Evolutionary conservation across 2,888 invertebrate genomes (phyloP).

Genomic region (Brachyptera risi): DNA sequence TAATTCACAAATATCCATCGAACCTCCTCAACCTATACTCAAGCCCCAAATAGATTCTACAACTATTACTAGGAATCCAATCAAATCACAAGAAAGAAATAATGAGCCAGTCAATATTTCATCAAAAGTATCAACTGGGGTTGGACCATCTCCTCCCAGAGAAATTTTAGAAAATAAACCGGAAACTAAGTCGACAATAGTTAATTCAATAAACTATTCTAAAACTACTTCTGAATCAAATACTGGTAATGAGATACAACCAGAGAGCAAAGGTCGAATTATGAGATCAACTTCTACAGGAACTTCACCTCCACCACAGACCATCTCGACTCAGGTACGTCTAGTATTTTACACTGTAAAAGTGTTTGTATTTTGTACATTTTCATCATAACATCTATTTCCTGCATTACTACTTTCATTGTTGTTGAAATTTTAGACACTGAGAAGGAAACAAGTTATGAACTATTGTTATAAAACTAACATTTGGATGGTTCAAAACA

Average conservation of each 20-base stretch:
- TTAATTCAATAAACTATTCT: not conserved
- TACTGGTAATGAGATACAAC: not conserved
- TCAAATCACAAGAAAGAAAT: too few species aligned
- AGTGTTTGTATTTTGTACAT: not conserved
- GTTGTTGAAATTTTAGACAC: too few species aligned
- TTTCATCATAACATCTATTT: too few species aligned
- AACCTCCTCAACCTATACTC: not conserved
- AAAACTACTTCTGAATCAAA: not conserved
- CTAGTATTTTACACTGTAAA: not conserved
- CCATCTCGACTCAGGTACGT: conserved; percentile 76
- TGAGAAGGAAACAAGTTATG: too few species aligned
- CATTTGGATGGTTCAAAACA: too few species aligned
- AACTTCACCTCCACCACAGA: conserved; percentile 83
- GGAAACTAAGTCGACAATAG: not conserved
- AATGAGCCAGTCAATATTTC: not conserved
- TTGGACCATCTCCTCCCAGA: conserved; percentile 59
- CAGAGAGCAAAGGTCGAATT: not conserved
- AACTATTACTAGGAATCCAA: not conserved
- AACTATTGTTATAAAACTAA: too few species aligned
- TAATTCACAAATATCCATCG: conserved; percentile 29
- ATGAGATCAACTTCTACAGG: conserved; percentile 57
- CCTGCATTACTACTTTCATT: too few species aligned
- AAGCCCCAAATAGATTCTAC: not conserved
- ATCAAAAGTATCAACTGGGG: conserved; percentile 51
- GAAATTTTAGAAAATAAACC: conserved; percentile 40